Conservation (phyloP, 2,797 vertebrate species). For the Carcharodon carcharias region DNA sequence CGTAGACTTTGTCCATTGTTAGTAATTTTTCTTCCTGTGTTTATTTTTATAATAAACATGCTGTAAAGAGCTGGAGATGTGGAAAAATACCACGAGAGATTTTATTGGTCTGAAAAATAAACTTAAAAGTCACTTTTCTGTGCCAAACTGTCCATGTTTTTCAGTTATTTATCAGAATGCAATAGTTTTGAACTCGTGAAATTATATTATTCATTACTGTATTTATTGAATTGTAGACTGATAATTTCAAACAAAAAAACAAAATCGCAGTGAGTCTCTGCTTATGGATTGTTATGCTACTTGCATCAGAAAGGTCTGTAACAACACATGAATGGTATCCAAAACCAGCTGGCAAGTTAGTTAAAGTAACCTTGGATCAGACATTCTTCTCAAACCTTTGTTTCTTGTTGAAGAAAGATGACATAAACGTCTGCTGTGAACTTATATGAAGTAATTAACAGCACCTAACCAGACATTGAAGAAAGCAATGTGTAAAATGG, state of each 20-base stretch:
- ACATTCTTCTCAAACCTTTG: background rate
- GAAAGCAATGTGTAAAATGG: background rate
- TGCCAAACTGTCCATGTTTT: background rate
- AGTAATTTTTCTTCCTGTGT: conserved; percentile 57
- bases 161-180: background rate
- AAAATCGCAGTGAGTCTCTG: background rate
- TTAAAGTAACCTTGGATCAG: background rate
- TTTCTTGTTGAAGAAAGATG: background rate
- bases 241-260: background rate
- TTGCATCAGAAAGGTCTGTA: background rate
- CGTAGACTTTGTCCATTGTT: conserved; percentile 55
- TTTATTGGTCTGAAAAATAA: conserved; percentile 10
- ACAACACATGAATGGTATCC: background rate
- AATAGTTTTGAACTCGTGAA: background rate
- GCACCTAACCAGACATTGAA: background rate
- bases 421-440: background rate
- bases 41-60: conserved; percentile 60
- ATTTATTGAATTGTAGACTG: background rate
- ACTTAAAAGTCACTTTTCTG: background rate
- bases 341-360: conserved; percentile 14
- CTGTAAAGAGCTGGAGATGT: conserved; percentile 38
- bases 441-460: background rate
- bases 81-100: background rate
- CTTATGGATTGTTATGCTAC: background rate
- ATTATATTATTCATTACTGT: background rate